Conservation (phyloP, 2,113 vertebrate genomes). For the Rhadina sibilatrix region DNA sequence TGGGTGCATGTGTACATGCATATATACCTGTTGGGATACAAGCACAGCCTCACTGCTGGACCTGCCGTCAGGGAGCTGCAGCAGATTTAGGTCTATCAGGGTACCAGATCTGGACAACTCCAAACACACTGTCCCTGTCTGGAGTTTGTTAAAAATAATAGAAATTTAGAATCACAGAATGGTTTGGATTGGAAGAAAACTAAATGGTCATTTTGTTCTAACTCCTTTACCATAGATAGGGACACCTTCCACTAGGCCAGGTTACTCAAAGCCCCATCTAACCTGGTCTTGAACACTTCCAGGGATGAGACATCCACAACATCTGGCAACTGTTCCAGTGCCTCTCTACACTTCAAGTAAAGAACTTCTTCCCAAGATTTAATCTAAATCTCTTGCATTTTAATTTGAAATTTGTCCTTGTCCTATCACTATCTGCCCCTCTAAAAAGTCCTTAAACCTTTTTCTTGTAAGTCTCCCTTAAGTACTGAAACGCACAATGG, state of each 20-base stretch:
- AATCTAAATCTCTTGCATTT: not conserved
- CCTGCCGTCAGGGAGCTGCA: not conserved
- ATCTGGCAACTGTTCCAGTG: not conserved
- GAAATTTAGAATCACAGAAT: not conserved
- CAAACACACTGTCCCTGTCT: not conserved
- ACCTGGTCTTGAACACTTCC: not conserved
- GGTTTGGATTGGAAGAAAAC: not conserved
- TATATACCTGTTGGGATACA: not conserved
- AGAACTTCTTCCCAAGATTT: not conserved
- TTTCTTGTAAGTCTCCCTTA: not conserved
- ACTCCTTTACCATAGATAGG: accelerated
- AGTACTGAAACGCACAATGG: not conserved
- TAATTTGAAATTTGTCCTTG: not conserved
- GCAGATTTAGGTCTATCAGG: not conserved
- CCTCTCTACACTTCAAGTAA: not conserved
- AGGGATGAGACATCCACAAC: not conserved
- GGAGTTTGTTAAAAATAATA: not conserved
- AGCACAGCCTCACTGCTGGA: not conserved
- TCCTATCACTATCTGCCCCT: not conserved
- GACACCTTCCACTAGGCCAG: not conserved
- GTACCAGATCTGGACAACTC: not conserved
- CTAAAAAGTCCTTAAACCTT: not conserved
- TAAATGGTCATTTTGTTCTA: not conserved
- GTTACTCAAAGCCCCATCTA: not conserved
- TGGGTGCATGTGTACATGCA: accelerated